Evolutionary conservation across 2,113 vertebrate species (phyloP).

Genomic region (Diphyllodes magnificus): DNA sequence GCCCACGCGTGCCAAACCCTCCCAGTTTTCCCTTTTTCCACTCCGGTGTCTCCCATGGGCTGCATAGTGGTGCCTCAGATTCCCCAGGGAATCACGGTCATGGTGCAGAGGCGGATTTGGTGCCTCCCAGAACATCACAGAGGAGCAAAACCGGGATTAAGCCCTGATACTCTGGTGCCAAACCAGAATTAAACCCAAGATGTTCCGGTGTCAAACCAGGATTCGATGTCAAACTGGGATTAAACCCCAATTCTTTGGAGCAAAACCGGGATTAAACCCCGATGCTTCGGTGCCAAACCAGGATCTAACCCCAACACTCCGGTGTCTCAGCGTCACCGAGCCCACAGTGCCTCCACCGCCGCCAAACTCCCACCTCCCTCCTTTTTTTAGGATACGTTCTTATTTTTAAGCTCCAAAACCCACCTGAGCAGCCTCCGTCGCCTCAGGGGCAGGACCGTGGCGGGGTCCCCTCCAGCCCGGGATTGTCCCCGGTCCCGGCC

Average conservation of each 20-base stretch:
- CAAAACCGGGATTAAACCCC: neutral
- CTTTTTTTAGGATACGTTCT: neutral
- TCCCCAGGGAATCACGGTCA: fast-evolving
- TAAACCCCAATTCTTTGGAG: neutral
- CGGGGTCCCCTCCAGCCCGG: neutral
- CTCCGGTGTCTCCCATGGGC: fast-evolving
- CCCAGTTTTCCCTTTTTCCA: neutral
- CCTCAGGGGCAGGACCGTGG: neutral
- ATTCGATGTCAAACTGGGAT: neutral
- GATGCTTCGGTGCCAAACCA: neutral
- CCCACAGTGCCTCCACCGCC: neutral
- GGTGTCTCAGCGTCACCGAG: neutral
- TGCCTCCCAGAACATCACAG: neutral
- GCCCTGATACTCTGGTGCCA: neutral
- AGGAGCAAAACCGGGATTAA: neutral
- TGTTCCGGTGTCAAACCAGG: neutral
- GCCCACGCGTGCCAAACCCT: neutral
- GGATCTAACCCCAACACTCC: fast-evolving
- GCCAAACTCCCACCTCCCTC: neutral
- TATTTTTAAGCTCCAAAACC: neutral
- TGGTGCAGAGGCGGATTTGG: neutral
- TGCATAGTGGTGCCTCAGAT: neutral
- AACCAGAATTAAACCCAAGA: neutral
- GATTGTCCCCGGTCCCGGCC: neutral
- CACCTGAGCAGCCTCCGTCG: neutral